phyloP scores from a whole-genome alignment of 2,113 vertebrate genomes.

The Bolborhynchus lineola region DNA sequence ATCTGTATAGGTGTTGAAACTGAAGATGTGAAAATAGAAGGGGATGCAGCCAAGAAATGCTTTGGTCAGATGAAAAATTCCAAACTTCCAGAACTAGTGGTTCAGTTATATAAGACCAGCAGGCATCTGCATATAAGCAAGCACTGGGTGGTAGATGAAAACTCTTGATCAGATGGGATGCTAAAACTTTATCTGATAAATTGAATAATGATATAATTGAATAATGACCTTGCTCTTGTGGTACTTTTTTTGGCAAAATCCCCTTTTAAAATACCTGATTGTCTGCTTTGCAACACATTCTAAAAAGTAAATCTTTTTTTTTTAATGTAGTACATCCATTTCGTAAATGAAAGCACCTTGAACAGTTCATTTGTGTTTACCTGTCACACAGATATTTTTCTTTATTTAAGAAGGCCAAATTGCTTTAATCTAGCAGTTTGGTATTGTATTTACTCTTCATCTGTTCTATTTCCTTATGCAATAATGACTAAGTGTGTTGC shows the following conservation, averaged over 20 bases:
- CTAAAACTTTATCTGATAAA: background rate
- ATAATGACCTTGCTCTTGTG: background rate
- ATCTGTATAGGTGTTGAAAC: constrained; percentile 7
- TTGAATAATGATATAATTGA: background rate
- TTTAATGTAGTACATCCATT: background rate
- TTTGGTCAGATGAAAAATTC: constrained; percentile 1
- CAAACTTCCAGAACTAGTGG: background rate
- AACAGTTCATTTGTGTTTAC: background rate
- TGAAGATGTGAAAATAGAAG: background rate
- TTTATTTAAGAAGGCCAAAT: background rate
- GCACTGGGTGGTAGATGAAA: background rate
- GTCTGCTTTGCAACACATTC: background rate
- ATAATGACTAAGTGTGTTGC: background rate
- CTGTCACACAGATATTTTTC: background rate
- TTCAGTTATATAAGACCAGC: background rate
- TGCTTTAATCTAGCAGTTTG: background rate
- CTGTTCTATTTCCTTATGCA: background rate
- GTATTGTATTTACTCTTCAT: background rate
- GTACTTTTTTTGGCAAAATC: background rate
- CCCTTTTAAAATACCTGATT: background rate
- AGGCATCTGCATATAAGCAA: background rate
- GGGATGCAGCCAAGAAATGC: background rate
- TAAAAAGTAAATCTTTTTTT: background rate
- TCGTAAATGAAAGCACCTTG: background rate
- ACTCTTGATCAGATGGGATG: background rate